Percentiles rank a stretch among this genome's conserved stretches.
These are phyloP conservation scores for Ianthella basta DNA, from an alignment of 37 sponge, comb jelly and placozoan species.

Conservation along the genomic window DNA sequence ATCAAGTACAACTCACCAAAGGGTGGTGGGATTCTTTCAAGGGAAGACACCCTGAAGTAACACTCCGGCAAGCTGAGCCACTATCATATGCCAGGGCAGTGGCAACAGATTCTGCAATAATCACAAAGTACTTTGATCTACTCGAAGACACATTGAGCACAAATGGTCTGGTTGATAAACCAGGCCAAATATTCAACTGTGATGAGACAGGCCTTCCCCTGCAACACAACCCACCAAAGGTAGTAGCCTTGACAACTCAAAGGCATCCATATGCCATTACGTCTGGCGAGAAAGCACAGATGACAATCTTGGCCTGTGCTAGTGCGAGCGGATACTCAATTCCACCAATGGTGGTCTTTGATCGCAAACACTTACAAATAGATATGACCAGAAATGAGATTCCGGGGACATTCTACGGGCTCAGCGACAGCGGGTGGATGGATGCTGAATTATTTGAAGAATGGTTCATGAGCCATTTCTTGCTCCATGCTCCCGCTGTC, in stretches of 20 bases:
- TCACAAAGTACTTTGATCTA: slow-evolving; percentile 1
- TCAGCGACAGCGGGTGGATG: slow-evolving; percentile 18
- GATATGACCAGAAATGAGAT: slow-evolving; percentile 16
- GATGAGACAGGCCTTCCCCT: slow-evolving; percentile 23
- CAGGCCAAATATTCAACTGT: not conserved
- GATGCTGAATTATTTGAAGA: slow-evolving; percentile 17
- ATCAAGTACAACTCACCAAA: not conserved
- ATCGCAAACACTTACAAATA: not conserved
- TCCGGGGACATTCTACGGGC: slow-evolving; percentile 26
- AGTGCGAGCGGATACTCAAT: slow-evolving; percentile 20
- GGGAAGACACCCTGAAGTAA: not conserved
- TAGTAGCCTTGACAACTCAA: not conserved
- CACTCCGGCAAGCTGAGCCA: not conserved
- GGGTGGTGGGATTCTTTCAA: slow-evolving; percentile 24
- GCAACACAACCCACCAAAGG: not conserved
- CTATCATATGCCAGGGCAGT: slow-evolving; percentile 9
- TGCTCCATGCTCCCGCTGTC: slow-evolving; percentile 20
- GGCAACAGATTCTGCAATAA: not conserved
- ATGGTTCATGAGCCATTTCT: slow-evolving; percentile 36
- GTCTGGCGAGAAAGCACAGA: slow-evolving; percentile 9
- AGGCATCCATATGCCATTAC: not conserved
- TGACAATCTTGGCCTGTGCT: slow-evolving; percentile 30
- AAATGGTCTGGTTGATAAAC: not conserved
- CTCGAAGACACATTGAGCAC: not conserved
- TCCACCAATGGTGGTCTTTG: slow-evolving; percentile 11